Evolutionary conservation across 37 sponge, comb jelly and placozoan genomes (phyloP).

Genomic region (Oopsacas minuta): DNA sequence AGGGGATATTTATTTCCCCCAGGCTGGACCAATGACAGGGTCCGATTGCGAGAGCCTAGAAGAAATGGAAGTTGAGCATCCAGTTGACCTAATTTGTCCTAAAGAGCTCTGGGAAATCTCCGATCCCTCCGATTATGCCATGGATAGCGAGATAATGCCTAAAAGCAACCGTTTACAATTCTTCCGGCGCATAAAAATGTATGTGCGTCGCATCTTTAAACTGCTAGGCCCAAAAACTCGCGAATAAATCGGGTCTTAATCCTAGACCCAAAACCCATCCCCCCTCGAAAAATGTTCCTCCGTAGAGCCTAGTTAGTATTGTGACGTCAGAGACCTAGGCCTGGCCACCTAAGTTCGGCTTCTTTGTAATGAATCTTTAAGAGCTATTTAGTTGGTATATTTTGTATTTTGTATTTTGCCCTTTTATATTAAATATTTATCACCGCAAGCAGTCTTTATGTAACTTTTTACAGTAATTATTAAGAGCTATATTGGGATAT

Average conservation of each 20-base stretch:
- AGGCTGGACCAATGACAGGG: not conserved
- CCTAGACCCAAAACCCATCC: not conserved
- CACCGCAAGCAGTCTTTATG: not conserved
- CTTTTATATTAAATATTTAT: not conserved
- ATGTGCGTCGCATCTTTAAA: not conserved
- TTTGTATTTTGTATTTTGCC: not conserved
- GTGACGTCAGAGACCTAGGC: slow-evolving; percentile 11
- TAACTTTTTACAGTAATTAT: not conserved
- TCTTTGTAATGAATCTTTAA: not conserved
- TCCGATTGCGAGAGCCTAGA: not conserved
- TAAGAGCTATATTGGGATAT: not conserved
- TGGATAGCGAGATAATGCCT: no score
- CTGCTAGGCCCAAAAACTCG: not conserved
- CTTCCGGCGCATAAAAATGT: not conserved
- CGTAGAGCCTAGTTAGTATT: not conserved
- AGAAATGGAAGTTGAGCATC: not conserved
- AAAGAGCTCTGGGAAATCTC: no score
- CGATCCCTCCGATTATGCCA: no score
- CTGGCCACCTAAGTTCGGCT: not conserved
- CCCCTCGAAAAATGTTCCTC: not conserved
- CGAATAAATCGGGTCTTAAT: not conserved
- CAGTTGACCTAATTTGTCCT: no score
- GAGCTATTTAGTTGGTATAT: not conserved
- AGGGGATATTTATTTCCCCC: not conserved
- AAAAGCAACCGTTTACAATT: no score